phyloP scores from a whole-genome alignment of 2,888 invertebrate genomes.

The Parapristionchus giblindavisi region DNA sequence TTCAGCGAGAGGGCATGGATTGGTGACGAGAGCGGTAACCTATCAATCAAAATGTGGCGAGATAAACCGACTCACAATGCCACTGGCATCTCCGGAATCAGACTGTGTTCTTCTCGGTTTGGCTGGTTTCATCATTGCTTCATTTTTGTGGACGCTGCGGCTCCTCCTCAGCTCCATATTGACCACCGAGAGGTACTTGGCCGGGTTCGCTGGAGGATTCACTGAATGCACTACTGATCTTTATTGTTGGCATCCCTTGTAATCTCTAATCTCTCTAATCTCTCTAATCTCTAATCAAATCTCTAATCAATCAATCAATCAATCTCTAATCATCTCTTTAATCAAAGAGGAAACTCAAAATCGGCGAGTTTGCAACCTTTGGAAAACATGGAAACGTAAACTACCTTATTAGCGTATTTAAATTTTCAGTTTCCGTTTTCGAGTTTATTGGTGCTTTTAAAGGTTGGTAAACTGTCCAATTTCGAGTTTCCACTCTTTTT shows the following conservation, averaged over 20 bases:
- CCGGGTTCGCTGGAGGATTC: conserved; percentile 19
- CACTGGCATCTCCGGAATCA: conserved; percentile 5
- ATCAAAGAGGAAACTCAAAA: too few relatives aligned
- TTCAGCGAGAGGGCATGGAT: too few relatives aligned
- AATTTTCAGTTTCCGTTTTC: background rate
- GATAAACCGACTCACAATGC: background rate
- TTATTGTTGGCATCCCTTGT: too few relatives aligned
- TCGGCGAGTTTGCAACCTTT: too few relatives aligned
- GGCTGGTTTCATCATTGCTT: conserved; percentile 6
- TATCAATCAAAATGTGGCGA: background rate
- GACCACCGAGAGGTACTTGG: background rate
- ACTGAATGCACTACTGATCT: background rate
- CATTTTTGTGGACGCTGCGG: conserved; percentile 1
- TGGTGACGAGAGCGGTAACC: too few relatives aligned
- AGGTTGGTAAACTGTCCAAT: too few relatives aligned
- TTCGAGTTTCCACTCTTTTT: too few relatives aligned
- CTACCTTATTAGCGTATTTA: background rate
- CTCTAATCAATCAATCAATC: too few relatives aligned
- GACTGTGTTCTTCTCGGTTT: conserved; percentile 19
- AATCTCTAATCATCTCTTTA: too few relatives aligned
- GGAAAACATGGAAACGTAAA: too few relatives aligned
- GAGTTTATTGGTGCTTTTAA: background rate
- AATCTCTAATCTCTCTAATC: too few relatives aligned
- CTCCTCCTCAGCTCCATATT: conserved; percentile 5
- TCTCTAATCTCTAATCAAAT: too few relatives aligned